Evolutionary conservation across 2,797 vertebrate genomes (phyloP).

Genomic region (Lophius americanus): DNA sequence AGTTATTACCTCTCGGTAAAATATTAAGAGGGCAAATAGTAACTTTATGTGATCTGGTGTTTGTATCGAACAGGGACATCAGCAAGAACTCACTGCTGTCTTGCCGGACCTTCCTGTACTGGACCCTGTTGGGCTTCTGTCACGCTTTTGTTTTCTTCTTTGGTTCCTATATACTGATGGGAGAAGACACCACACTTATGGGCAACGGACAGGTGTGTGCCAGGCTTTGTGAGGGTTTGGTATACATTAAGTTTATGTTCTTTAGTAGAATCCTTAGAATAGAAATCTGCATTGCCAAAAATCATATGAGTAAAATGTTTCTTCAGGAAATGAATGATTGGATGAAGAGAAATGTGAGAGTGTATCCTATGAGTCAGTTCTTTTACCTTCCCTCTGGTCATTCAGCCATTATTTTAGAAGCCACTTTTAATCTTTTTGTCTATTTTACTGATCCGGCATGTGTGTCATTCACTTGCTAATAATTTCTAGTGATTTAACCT

Average conservation of each 20-base stretch:
- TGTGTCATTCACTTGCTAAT: slow-evolving; percentile 19
- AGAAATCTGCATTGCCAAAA: background rate
- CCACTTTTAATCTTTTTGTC: slow-evolving; percentile 6
- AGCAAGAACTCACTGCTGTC: slow-evolving; percentile 93
- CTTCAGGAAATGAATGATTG: background rate
- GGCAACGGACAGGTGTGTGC: slow-evolving; percentile 94
- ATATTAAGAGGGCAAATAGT: background rate
- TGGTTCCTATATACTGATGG: slow-evolving; percentile 94
- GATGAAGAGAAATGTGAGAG: background rate
- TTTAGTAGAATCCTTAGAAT: background rate
- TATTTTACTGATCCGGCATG: slow-evolving; percentile 17
- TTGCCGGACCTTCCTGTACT: slow-evolving; percentile 95
- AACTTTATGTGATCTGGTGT: slow-evolving; percentile 1
- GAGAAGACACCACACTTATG: slow-evolving; percentile 92
- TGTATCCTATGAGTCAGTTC: slow-evolving; percentile 4
- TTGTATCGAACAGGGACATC: slow-evolving; percentile 88
- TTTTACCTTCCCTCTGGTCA: slow-evolving; percentile 13
- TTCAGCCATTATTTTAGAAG: slow-evolving; percentile 39
- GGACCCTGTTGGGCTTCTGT: slow-evolving; percentile 94
- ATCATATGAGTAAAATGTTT: slow-evolving; percentile 1
- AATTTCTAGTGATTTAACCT: slow-evolving; percentile 2
- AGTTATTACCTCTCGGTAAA: background rate
- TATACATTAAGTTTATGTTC: background rate
- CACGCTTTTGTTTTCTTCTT: slow-evolving; percentile 98
- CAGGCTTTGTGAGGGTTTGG: background rate